Percentiles rank a stretch among this genome's conserved stretches.
Conservation (phyloP, 2,888 invertebrate species). For the Diploptera punctata region DNA sequence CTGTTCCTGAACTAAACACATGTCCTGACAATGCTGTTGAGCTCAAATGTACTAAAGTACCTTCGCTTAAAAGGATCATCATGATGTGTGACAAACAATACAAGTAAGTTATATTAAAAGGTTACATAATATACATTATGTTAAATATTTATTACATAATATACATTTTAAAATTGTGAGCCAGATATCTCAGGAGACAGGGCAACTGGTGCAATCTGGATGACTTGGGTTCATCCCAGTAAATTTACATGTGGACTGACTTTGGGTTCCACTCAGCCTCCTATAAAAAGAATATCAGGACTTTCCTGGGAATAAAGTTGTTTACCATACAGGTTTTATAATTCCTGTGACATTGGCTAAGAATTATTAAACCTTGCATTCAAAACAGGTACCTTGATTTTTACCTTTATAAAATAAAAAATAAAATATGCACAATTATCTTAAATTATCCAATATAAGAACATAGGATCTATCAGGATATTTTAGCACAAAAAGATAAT, state of each 20-base stretch:
- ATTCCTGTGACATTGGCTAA: no score
- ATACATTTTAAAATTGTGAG: not conserved
- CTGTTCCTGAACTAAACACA: slow-evolving; percentile 65
- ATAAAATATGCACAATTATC: no score
- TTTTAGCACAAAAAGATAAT: no score
- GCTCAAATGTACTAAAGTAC: slow-evolving; percentile 54
- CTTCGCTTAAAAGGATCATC: slow-evolving; percentile 63
- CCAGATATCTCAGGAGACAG: not conserved
- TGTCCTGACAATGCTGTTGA: slow-evolving; percentile 52
- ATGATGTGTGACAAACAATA: slow-evolving; percentile 59
- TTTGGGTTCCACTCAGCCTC: not conserved
- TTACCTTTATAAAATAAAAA: no score
- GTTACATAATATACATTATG: not conserved
- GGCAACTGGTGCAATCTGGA: not conserved
- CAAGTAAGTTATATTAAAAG: slow-evolving; percentile 57
- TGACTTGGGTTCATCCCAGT: not conserved
- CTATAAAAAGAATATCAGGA: no score
- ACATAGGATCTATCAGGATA: no score
- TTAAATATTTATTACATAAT: not conserved
- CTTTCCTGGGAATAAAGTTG: no score
- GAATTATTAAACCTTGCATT: no score
- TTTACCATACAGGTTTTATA: no score
- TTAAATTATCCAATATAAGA: no score
- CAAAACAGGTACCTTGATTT: no score
- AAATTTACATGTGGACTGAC: not conserved